Base-by-base conservation (phyloP, 2,888 invertebrate genomes). In the Tuberolachnus salignus region DNA sequence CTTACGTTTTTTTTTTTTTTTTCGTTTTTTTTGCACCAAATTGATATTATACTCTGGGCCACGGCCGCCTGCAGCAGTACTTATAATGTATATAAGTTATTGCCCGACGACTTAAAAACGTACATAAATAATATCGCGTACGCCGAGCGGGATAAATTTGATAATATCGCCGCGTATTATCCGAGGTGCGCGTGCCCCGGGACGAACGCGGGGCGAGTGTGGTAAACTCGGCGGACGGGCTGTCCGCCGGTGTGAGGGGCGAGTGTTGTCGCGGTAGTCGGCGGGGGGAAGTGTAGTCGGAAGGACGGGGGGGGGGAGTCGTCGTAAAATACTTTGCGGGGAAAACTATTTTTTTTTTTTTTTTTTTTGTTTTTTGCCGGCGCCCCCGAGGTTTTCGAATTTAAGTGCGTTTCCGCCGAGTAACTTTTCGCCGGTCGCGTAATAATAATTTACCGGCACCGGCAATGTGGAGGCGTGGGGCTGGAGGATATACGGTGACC, bases 261-360 rank as follows among this genome's bases (percentile, higher is more conserved):
- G n/a, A n/a, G n/a, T n/a, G n/a, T n/a, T n/a, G n/a, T n/a, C n/a
- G n/a, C n/a, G n/a, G n/a, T n/a, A n/a, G n/a, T n/a, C n/a, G n/a
- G n/a, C n/a, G n/a, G n/a, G n/a, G n/a, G n/a, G n/a, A n/a, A n/a
- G n/a, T n/a, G n/a, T n/a, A n/a, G n/a, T 71, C 46, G 14, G 4
- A 70, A 55, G 49, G 34, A 51, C 63, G 14, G 10, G 6, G 26
- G 26, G n/a, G 46, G 13, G 21, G n/a, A 64, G 64, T 74, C 64
- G 49, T 72, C 72, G 49, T 61, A 61, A 72, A 72, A 59, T 61
- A 72, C 72, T 72, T 72, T 72, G n/a, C 11, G n/a, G 9, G 55
- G 66, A 55, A 46, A 66, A 66, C 75, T 57, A 66, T 66, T 75
- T 75, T 55, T 16, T n/a, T 16, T 8, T n/a, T 14, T 14, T n/a